Percentiles rank a stretch among this genome's conserved stretches.
Evolutionary conservation across 2,797 vertebrate genomes (phyloP).

Genomic region (Molossus molossus): DNA sequence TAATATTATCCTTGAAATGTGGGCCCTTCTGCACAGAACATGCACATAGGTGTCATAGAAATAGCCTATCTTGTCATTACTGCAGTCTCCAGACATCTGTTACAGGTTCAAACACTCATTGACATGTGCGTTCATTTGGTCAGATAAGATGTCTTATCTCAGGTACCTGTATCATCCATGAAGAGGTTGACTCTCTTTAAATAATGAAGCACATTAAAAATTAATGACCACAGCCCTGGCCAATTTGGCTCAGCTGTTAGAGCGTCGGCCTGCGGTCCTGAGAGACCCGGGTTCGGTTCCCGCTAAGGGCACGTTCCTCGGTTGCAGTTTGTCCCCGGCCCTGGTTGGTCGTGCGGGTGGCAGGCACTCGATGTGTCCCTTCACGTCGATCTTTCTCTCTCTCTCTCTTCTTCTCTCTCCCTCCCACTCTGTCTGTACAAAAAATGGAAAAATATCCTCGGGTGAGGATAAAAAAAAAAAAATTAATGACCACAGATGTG

Average conservation of each 20-base stretch:
- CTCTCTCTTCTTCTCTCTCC: too few species aligned
- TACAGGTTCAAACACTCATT: constrained; percentile 65
- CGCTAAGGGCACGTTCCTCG: too few species aligned
- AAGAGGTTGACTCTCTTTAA: constrained; percentile 35
- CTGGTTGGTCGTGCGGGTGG: too few species aligned
- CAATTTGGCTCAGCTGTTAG: too few species aligned
- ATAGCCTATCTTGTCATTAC: constrained; percentile 75
- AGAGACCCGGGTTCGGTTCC: too few species aligned
- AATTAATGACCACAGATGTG: constrained; percentile 29
- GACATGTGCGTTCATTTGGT: constrained; percentile 68
- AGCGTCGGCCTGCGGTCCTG: too few species aligned
- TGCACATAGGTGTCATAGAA: constrained; percentile 84
- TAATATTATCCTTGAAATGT: constrained; percentile 73
- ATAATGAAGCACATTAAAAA: constrained; percentile 73
- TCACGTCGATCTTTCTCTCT: too few species aligned
- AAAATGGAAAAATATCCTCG: too few species aligned
- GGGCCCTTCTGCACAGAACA: constrained; percentile 50
- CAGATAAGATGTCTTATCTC: not conserved
- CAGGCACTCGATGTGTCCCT: too few species aligned
- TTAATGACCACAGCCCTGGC: constrained; percentile 9
- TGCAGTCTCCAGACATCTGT: constrained; percentile 70
- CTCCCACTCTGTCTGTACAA: too few species aligned
- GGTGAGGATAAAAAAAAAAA: too few species aligned
- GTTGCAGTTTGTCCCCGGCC: too few species aligned
- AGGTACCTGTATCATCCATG: constrained; percentile 41